Evolutionary conservation across 2,797 vertebrate genomes (phyloP).

Genomic region (Gorsachius magnificus): DNA sequence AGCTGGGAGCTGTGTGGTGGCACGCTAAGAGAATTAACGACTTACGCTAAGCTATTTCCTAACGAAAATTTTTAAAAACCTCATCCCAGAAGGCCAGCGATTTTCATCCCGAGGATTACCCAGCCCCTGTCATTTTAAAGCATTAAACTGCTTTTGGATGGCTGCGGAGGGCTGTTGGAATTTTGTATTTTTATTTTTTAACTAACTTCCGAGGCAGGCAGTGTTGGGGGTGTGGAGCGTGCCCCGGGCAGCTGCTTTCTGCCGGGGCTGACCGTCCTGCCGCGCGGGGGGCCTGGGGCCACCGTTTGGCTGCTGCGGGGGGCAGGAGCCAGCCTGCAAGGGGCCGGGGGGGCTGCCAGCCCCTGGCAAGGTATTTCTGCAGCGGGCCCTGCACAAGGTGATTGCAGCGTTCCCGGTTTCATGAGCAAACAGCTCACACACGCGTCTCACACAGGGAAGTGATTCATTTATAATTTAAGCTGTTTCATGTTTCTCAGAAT

Average conservation of each 20-base stretch:
- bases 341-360: not conserved
- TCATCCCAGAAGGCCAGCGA: not conserved
- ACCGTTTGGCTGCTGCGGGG: accelerated
- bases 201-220: not conserved
- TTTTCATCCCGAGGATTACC: not conserved
- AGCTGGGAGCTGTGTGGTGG: not conserved
- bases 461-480: not conserved
- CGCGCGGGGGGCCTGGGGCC: accelerated
- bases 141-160: not conserved
- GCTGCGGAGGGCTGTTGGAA: not conserved
- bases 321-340: not conserved
- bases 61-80: not conserved
- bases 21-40: not conserved
- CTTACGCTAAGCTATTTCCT: not conserved
- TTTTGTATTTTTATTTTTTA: not conserved
- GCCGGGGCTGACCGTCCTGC: not conserved
- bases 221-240: not conserved
- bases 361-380: not conserved
- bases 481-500: not conserved
- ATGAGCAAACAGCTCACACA: not conserved
- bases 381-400: accelerated
- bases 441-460: not conserved
- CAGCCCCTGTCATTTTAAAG: not conserved
- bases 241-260: not conserved
- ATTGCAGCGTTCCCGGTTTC: not conserved